Percentiles rank a stretch among this genome's conserved stretches.
phyloP scores from a whole-genome alignment of 2,113 vertebrate species.

The Leptosomus discolor region DNA sequence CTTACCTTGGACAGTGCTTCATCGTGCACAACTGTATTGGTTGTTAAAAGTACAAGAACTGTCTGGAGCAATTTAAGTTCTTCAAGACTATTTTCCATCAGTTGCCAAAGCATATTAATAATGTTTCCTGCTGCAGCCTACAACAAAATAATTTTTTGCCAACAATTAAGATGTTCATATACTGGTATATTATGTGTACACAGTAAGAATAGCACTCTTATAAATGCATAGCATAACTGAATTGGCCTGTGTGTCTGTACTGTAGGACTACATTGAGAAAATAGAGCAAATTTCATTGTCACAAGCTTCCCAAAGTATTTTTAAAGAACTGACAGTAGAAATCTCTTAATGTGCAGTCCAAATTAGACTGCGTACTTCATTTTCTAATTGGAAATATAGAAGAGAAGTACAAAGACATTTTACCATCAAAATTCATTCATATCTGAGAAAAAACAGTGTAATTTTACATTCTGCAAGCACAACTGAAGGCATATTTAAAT shows the following conservation, averaged over 20 bases:
- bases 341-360: neutral
- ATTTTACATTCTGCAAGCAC: neutral
- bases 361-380: neutral
- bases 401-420: neutral
- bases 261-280: neutral
- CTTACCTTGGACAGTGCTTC: constrained; percentile 95
- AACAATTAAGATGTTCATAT: neutral
- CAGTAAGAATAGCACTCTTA: neutral
- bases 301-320: neutral
- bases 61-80: constrained; percentile 97
- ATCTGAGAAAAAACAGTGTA: neutral
- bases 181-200: neutral
- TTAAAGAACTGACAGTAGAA: neutral
- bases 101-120: constrained; percentile 99
- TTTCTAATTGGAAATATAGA: neutral
- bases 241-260: neutral
- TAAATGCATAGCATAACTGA: neutral
- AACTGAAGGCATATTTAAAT: neutral
- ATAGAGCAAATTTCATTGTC: neutral
- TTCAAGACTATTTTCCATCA: constrained; percentile 98
- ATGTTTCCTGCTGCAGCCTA: constrained; percentile 97
- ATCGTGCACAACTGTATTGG: constrained; percentile 96
- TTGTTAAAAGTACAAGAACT: constrained; percentile 95
- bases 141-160: constrained; percentile 33
- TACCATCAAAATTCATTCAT: neutral